Evolutionary conservation across 2,888 invertebrate species (phyloP).

Genomic region (Penaeus monodon): DNA sequence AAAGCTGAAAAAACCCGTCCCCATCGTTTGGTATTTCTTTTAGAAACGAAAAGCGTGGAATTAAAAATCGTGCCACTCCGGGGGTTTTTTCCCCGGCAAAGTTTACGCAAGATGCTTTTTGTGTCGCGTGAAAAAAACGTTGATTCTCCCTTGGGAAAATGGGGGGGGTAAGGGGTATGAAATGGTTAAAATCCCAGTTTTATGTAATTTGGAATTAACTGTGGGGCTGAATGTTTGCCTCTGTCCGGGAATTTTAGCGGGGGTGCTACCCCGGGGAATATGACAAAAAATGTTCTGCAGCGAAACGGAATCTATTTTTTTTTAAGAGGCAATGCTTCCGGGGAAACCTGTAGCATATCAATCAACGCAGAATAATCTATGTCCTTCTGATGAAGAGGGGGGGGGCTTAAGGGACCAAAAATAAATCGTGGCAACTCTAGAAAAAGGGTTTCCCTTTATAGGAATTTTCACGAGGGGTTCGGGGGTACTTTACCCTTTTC

Average conservation of each 20-base stretch:
- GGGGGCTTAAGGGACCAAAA: conserved; percentile 21
- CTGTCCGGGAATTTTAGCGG: conserved; percentile 15
- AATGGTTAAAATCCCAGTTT: too few relatives aligned
- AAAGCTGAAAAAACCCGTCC: conserved; percentile 8
- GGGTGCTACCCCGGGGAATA: conserved; percentile 29
- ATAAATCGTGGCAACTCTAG: conserved; percentile 25
- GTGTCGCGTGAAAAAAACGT: neutral
- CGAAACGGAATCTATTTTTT: conserved; percentile 5
- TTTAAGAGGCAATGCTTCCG: conserved; percentile 27
- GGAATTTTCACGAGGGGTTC: conserved; percentile 1
- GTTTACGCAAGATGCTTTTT: conserved; percentile 18
- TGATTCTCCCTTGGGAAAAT: neutral
- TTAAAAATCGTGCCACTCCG: conserved; percentile 38
- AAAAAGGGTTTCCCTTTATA: conserved; percentile 16
- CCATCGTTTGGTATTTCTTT: conserved; percentile 25
- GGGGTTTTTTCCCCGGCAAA: conserved; percentile 14
- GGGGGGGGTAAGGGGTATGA: neutral
- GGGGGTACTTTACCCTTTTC: neutral
- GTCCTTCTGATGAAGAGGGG: conserved; percentile 20
- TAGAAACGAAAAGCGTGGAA: conserved; percentile 24
- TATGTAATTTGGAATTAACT: neutral
- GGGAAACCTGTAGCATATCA: conserved; percentile 44
- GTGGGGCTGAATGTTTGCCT: conserved; percentile 20
- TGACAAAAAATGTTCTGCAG: conserved; percentile 18
- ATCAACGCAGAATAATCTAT: conserved; percentile 29